Percentiles rank a stretch among this genome's conserved stretches.
Conservation (phyloP, 2,113 vertebrate genomes). For the Centropus bengalensis region DNA sequence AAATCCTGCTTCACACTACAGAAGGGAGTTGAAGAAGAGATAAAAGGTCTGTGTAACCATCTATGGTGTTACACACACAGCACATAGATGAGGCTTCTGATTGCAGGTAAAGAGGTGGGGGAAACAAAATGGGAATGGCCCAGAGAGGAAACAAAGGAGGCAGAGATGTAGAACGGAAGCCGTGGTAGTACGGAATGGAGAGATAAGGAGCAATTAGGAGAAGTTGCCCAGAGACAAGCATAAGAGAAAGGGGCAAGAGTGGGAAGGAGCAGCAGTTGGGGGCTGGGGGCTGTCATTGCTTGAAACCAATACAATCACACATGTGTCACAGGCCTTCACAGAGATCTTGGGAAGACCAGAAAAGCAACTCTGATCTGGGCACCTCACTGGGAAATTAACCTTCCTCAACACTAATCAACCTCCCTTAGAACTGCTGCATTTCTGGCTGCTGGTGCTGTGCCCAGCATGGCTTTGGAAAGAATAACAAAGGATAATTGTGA, state of each 20-base stretch:
- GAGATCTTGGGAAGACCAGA: neutral
- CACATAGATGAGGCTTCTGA: neutral
- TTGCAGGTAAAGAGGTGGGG: neutral
- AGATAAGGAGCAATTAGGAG: neutral
- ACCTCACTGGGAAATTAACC: neutral
- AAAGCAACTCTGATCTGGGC: neutral
- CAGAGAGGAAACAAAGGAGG: neutral
- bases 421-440: neutral
- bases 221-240: neutral
- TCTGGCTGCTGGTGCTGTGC: neutral
- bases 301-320: neutral
- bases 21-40: neutral
- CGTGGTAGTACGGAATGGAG: neutral
- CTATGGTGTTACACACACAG: accelerated
- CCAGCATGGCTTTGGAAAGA: neutral
- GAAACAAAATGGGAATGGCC: neutral
- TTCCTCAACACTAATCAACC: neutral
- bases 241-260: neutral
- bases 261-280: neutral
- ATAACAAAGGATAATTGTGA: neutral
- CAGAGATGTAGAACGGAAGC: neutral
- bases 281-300: too few relatives aligned
- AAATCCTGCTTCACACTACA: neutral
- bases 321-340: accelerated
- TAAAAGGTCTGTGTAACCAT: neutral